Evolutionary conservation across 2,113 vertebrate genomes (phyloP).

Genomic region (Felis chaus): DNA sequence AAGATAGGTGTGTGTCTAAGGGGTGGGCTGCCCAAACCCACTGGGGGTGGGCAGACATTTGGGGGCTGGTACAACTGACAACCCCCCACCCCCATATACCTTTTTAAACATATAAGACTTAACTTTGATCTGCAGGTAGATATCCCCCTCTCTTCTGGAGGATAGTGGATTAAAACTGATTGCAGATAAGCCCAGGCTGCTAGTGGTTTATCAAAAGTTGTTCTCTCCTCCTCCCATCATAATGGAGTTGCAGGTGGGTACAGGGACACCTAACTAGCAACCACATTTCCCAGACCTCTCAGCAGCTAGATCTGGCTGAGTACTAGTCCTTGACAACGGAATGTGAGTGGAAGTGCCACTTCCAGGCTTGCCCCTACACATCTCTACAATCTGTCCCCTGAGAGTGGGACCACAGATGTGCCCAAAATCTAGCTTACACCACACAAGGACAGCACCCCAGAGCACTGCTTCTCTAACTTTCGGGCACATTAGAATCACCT

Average conservation of each 20-base stretch:
- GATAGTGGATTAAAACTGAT: neutral
- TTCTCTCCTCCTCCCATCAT: neutral
- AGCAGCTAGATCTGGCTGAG: neutral
- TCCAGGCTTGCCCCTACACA: neutral
- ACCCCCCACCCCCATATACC: neutral
- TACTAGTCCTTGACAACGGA: neutral
- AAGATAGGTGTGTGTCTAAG: neutral
- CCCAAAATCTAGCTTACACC: neutral
- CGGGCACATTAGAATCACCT: neutral
- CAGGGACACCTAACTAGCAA: accelerated
- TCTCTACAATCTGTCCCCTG: neutral
- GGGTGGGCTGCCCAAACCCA: neutral
- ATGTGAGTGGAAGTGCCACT: neutral
- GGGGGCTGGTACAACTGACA: neutral
- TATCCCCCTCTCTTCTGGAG: neutral
- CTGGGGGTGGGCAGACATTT: neutral
- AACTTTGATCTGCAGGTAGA: neutral
- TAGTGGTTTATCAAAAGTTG: neutral
- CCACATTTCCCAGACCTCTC: neutral
- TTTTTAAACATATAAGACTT: neutral
- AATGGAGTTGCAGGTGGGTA: neutral
- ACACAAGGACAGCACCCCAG: neutral
- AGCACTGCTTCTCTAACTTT: neutral
- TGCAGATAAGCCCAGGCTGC: neutral
- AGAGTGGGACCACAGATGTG: neutral